Base-by-base conservation (phyloP, 2,888 invertebrate species). In the Nineta flava region DNA sequence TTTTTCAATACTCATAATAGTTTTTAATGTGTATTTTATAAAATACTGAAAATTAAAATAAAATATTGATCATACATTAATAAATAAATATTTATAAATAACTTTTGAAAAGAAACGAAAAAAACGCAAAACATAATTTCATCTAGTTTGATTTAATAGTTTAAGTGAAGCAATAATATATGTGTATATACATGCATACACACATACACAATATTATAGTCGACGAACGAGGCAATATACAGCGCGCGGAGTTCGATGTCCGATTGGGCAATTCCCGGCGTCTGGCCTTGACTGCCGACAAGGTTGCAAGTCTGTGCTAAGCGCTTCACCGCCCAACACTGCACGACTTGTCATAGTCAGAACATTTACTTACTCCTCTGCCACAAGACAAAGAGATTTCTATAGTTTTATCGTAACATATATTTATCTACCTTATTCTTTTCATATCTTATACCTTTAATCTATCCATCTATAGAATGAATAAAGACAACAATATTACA, bases 221-320 rank as follows among this genome's bases (percentile, higher is more conserved):
- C n/a, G n/a, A 15, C 38, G 38, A 38, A 38, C 38, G 38, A 38
- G 15, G 38, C 38, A 9, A 15, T 15, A 38, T 26, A 26, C 26
- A 44, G 44, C 44, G 44, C n/a, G 26, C 17, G 40, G 50, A 42
- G 48, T 48, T 51, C 50, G 50, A 49, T 52, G 51, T 44, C 51
- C 51, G 50, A 48, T 49, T 53, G 53, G 53, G 53, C 51, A 53
- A 53, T 53, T 42, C 53, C 53, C 51, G 50, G 51, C 49, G 53
- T 53, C 53, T 53, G 53, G 53, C 53, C 53, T 53, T 53, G 53
- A 53, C 51, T 50, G 51, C 50, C 51, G 51, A 53, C 53, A 53
- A 53, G 53, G 53, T 48, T 53, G 53, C 53, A 50, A 44, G 44
- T 44, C 44, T 44, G 26, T 26, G 38, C 38, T 38, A 38, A 38